phyloP scores from a whole-genome alignment of 2,797 vertebrate species.

The Melanotaenia parkinsoni region DNA sequence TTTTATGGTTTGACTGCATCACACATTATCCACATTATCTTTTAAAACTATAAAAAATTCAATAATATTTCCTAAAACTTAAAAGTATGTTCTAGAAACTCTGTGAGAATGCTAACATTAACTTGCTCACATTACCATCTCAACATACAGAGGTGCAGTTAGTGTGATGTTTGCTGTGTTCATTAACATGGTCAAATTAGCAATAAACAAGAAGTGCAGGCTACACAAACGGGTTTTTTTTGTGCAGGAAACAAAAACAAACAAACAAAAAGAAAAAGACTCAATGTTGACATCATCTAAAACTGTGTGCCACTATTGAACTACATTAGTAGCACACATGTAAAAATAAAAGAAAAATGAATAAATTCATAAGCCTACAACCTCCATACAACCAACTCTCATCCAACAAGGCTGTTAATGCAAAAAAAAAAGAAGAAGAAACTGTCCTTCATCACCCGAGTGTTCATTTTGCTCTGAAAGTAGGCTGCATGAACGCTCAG shows the following conservation, averaged over 20 bases:
- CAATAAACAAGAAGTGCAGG: not conserved
- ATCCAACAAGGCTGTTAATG: not conserved
- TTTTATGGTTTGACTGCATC: too few relatives aligned
- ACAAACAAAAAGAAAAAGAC: not conserved
- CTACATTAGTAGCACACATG: not conserved
- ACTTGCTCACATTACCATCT: not conserved
- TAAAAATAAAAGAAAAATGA: not conserved
- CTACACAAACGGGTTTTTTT: not conserved
- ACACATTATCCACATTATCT: too few relatives aligned
- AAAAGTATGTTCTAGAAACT: too few relatives aligned
- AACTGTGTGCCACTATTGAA: not conserved
- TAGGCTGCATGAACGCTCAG: slow-evolving; percentile 44
- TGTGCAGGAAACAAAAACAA: too few relatives aligned
- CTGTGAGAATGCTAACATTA: too few relatives aligned
- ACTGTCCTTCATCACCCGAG: slow-evolving; percentile 12
- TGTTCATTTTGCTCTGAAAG: slow-evolving; percentile 40
- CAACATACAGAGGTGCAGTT: not conserved
- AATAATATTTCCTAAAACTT: too few relatives aligned
- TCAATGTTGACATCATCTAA: not conserved
- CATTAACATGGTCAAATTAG: not conserved
- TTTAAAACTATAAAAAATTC: too few relatives aligned
- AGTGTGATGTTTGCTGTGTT: not conserved
- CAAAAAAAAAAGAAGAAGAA: not conserved
- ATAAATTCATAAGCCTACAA: not conserved
- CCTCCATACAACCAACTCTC: not conserved